phyloP scores from a whole-genome alignment of 53 echinoderm and acorn worm genomes.

The Paracentrotus lividus region DNA sequence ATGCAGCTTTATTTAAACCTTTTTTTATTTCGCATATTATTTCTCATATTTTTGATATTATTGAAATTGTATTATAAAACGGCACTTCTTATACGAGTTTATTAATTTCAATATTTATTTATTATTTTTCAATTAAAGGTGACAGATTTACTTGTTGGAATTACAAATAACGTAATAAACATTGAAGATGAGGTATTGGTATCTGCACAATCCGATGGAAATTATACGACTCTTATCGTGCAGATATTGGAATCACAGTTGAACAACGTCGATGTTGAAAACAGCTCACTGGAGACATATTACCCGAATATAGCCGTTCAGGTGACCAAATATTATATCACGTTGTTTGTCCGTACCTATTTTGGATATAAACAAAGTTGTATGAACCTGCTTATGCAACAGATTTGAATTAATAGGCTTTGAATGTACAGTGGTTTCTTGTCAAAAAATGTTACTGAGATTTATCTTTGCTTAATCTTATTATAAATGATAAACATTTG shows the following conservation, averaged over 20 bases:
- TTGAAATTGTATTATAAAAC: too few species aligned
- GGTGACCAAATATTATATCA: neutral
- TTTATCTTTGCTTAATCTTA: too few species aligned
- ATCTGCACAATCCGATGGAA: neutral
- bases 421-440: neutral
- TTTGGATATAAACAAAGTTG: neutral
- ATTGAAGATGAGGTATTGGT: neutral
- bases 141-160: neutral
- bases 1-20: too few species aligned
- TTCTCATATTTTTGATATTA: too few species aligned
- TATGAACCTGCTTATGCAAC: neutral
- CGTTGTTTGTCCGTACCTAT: neutral
- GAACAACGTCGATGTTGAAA: neutral
- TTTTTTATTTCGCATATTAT: too few species aligned
- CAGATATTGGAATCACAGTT: constrained; percentile 19
- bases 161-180: neutral
- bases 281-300: neutral
- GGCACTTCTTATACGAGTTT: too few species aligned
- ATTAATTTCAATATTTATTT: too few species aligned
- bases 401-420: neutral
- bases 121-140: neutral
- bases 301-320: constrained; percentile 12
- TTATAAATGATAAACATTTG: too few species aligned
- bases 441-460: too few species aligned
- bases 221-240: neutral